phyloP scores from a whole-genome alignment of 2,113 vertebrate genomes.

The Redunca redunca region DNA sequence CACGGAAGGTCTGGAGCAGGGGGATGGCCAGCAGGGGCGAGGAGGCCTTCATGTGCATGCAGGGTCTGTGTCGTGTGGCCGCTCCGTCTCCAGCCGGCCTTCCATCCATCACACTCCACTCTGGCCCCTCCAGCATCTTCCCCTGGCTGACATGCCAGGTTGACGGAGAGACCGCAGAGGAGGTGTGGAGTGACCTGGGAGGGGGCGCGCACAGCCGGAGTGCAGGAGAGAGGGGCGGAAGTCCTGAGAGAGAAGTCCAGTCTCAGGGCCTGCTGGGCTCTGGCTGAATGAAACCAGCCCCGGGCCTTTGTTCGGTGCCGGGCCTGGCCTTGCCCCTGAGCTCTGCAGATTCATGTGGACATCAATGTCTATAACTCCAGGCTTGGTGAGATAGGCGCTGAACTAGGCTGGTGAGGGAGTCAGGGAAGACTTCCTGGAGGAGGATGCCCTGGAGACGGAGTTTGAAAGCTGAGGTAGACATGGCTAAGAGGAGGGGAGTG shows the following conservation, averaged over 20 bases:
- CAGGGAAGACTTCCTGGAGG: neutral
- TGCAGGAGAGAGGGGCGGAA: neutral
- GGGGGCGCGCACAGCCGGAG: neutral
- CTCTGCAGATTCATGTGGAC: neutral
- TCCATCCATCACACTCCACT: neutral
- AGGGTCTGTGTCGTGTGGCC: no score
- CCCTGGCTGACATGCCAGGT: neutral
- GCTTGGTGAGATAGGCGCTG: neutral
- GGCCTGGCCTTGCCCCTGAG: neutral
- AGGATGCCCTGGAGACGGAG: neutral
- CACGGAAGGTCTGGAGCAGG: neutral
- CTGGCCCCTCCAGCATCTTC: neutral
- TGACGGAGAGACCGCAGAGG: neutral
- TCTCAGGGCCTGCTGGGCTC: neutral
- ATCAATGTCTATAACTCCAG: neutral
- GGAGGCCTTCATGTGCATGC: neutral
- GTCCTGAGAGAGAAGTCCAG: neutral
- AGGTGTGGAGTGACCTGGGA: no score
- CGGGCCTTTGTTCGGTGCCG: neutral
- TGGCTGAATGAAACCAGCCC: neutral
- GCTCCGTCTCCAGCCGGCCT: neutral
- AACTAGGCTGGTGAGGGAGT: neutral
- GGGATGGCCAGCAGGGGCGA: neutral
- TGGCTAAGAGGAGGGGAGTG: neutral
- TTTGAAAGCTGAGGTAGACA: neutral